These are phyloP conservation scores for Pharmacophagus antenor DNA, from an alignment of 2,888 invertebrate genomes.

Conservation along the genomic window DNA sequence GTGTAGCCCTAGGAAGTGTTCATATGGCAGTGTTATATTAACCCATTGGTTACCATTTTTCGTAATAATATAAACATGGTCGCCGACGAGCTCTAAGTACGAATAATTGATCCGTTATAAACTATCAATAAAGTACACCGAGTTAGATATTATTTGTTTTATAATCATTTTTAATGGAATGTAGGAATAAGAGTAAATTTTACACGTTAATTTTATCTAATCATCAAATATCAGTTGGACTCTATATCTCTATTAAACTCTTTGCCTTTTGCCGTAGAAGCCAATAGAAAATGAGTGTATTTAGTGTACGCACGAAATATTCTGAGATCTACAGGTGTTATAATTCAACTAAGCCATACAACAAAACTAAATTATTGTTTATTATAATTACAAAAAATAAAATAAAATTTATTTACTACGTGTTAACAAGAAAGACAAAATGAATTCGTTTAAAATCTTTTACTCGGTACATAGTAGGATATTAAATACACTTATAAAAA, in stretches of 20 bases:
- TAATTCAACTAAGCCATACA: slow-evolving; percentile 21
- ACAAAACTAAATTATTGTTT: neutral
- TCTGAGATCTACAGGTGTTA: slow-evolving; percentile 23
- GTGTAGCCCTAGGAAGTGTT: slow-evolving; percentile 36
- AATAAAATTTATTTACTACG: slow-evolving; percentile 13
- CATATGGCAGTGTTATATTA: slow-evolving; percentile 63
- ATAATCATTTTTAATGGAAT: slow-evolving; percentile 49
- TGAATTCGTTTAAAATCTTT: neutral
- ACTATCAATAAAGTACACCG: slow-evolving; percentile 48
- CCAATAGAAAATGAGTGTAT: slow-evolving; percentile 6
- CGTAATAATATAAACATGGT: slow-evolving; percentile 47
- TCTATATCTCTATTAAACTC: slow-evolving; percentile 18
- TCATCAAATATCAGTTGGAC: slow-evolving; percentile 16
- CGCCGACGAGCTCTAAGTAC: slow-evolving; percentile 67
- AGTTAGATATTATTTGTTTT: slow-evolving; percentile 40
- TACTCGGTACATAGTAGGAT: neutral
- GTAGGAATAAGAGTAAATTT: slow-evolving; percentile 43
- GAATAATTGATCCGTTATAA: slow-evolving; percentile 71
- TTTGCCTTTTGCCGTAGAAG: slow-evolving; percentile 4
- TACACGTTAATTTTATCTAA: slow-evolving; percentile 26
- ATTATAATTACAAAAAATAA: slow-evolving; percentile 10
- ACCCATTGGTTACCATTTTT: slow-evolving; percentile 50
- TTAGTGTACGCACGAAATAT: slow-evolving; percentile 6
- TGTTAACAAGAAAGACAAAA: neutral
- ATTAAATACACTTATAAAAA: slow-evolving; percentile 22